Percentiles rank a stretch among this genome's conserved stretches.
These are phyloP conservation scores for Cheumatopsyche charites DNA, from an alignment of 1,140 invertebrate genomes.

Conservation along the genomic window DNA sequence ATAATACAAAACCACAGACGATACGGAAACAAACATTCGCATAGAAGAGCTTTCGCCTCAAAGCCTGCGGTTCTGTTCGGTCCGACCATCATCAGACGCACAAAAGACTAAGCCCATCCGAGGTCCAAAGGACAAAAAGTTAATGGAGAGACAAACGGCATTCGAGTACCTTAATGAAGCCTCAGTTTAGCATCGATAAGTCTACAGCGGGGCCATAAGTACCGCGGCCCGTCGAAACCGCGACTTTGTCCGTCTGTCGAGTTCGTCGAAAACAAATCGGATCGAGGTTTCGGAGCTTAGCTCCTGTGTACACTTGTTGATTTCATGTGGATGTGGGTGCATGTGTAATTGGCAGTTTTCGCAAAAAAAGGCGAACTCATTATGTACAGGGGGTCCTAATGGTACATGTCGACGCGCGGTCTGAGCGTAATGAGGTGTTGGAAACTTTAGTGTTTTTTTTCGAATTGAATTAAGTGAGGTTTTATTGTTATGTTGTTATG, in stretches of 20 bases:
- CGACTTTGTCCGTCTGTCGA: too few species aligned
- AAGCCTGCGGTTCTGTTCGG: conserved; percentile 21
- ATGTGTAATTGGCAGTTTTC: conserved; percentile 18
- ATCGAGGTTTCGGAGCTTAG: not conserved
- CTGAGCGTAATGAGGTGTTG: not conserved
- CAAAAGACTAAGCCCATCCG: conserved; percentile 24
- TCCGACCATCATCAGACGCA: not conserved
- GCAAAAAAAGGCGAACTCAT: conserved; percentile 12
- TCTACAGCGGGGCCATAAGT: not conserved
- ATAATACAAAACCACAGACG: too few species aligned
- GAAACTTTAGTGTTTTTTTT: not conserved
- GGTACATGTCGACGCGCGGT: conserved; percentile 5
- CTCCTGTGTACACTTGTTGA: not conserved
- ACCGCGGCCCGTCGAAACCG: too few species aligned
- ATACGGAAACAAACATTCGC: too few species aligned
- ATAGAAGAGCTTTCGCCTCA: conserved; percentile 13
- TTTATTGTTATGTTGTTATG: too few species aligned
- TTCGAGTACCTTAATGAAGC: conserved; percentile 27
- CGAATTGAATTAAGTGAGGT: too few species aligned
- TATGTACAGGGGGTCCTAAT: conserved; percentile 7
- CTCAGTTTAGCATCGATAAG: conserved; percentile 20
- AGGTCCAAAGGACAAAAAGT: conserved; percentile 31
- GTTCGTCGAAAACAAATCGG: not conserved
- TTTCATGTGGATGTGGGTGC: not conserved
- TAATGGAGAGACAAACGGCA: conserved; percentile 19